A percentile compares a stretch with the other conserved stretches of the same genome.
phyloP scores from a whole-genome alignment of 2,888 invertebrate species.

The Dicranocentrus wangi region DNA sequence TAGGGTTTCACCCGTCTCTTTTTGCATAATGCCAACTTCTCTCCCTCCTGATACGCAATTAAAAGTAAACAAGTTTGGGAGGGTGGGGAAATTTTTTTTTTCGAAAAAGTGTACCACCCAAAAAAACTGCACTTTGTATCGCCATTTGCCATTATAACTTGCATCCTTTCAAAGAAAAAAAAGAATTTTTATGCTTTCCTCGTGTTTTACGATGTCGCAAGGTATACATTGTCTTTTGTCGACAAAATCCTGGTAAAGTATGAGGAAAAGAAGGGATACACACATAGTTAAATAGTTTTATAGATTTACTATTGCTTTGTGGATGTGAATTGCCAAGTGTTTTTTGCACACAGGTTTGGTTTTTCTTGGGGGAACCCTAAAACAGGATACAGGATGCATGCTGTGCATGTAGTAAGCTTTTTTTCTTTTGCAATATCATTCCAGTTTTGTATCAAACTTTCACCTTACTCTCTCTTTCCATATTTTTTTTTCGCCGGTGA shows the following conservation, averaged over 20 bases:
- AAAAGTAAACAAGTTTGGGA: background rate
- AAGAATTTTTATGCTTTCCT: background rate
- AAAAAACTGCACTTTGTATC: background rate
- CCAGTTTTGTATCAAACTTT: slow-evolving; percentile 38
- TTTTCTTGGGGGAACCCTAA: slow-evolving; percentile 15
- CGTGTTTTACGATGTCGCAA: background rate
- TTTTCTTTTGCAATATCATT: slow-evolving; percentile 21
- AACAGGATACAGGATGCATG: background rate
- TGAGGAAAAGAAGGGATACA: too few relatives aligned
- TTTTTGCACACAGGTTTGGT: background rate
- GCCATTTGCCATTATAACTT: background rate
- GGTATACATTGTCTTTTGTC: too few relatives aligned
- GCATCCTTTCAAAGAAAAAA: background rate
- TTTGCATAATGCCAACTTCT: background rate
- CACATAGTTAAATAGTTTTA: too few relatives aligned
- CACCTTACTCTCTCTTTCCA: slow-evolving; percentile 3
- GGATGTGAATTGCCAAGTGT: background rate
- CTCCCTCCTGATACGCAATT: background rate
- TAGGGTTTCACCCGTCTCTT: too few relatives aligned
- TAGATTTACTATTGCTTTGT: too few relatives aligned
- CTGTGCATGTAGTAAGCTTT: slow-evolving; percentile 2
- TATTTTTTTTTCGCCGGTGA: slow-evolving; percentile 3
- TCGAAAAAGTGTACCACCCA: background rate
- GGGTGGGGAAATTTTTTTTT: too few relatives aligned
- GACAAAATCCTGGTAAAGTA: too few relatives aligned